Evolutionary conservation across 1,140 invertebrate genomes (phyloP), one percentile per base, ranked within the genome.

Genomic region (Rhyzopertha dominica): DNA sequence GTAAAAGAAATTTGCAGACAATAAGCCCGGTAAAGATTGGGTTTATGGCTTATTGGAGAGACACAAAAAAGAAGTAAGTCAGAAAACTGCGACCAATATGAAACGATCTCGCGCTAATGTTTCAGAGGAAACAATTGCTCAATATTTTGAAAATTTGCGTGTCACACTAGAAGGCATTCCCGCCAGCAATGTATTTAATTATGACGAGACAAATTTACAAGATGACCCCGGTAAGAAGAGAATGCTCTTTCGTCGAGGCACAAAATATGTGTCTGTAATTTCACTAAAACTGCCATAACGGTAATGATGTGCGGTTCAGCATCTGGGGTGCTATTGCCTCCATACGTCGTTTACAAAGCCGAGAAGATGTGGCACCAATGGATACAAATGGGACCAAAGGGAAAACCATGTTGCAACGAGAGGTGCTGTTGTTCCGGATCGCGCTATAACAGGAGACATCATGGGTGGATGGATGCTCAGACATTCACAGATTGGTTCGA

Each of bases 291-390:
- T 8, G 19, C 40, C 17, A 61, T 51, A 29, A 63, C 62, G 9
- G 16, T 66, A 12, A 65, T 67, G 62, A 56, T 67, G 45, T 43
- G 54, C 29, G 58, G 47, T 17, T 52, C 56, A 34, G 65, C 61
- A 37, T 35, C 30, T 25, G 62, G 61, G 3, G 7, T 53, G 28
- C 19, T 48, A n/a, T 29, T 65, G 45, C 61, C 65, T 9, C 43
- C 58, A 1, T 69, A 65, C 44, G 49, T 59, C n/a, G 61, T 68
- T 2, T 69, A 69, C 44, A 67, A 67, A 51, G 48, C 66, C 2
- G 45, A 53, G 42, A 29, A 64, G 29, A 14, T 71, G 20, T 63
- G 43, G 14, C 40, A 55, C 18, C 31, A 30, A 5, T 66, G 63
- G 63, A 57, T 32, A 13, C 42, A 54, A 40, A 51, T 43, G 32